Evolutionary conservation across 2,797 vertebrate genomes (phyloP), one percentile per base, ranked within the genome.

Genomic region (Cyprinodon diabolis): DNA sequence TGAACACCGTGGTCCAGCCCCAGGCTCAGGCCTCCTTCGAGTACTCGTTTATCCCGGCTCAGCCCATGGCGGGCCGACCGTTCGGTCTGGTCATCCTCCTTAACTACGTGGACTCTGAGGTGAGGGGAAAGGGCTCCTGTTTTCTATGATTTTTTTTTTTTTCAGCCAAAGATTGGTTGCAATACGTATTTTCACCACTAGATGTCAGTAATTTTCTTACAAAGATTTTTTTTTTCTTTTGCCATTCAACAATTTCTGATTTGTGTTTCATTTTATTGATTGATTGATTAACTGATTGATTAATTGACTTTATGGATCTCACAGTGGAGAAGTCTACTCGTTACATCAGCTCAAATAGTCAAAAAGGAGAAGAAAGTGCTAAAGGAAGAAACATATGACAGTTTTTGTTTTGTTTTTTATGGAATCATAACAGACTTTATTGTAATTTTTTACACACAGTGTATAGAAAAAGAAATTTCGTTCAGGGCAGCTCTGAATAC

Each of bases 21-120:
- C 75, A 93, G 83, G 89, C 90, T 60, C 95, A 95, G 90, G 95
- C 94, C 9, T 92, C 95, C 71, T 95, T 95, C 11, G 94, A 95
- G 82, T 95, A 95, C 79, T 95, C 94, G 56, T 95, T 95, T 75
- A 94, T 95, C 87, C 94, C 94, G 1, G 93, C 93, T 49, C 93
- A 94, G 83, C 92, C 89, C 21, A 95, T 95, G 94, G 91, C 94
- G 0, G 94, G 94, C 1, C 95, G 94, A 43, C 94, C 94, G 0
- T 95, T 95, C 1, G 93, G 94, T 19, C 93, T 95, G 0, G 94
- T 95, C 66, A 94, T 95, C 79, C 92, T 94, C 51, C 93, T 95
- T 80, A 95, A 89, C 90, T 95, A 95, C 76, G 77, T 91, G 4
- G 92, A 94, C 84, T 37, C 69, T 1, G 89, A 95, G 93, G 94